phyloP scores from a whole-genome alignment of 2,113 vertebrate genomes.

The Mus spicilegus region DNA sequence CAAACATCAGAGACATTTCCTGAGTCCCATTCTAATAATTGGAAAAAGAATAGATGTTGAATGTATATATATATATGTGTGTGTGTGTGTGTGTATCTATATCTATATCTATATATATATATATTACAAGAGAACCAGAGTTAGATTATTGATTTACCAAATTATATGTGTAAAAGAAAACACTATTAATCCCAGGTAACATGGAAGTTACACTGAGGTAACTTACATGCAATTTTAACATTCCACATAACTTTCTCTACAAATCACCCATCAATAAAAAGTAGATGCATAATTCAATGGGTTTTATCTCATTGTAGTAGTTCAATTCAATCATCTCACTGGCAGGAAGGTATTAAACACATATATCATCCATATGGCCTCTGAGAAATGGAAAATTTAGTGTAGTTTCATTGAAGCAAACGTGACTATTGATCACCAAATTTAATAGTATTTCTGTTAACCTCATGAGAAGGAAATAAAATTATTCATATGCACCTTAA shows the following conservation, averaged over 20 bases:
- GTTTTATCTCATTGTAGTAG: constrained; percentile 26
- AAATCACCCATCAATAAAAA: not conserved
- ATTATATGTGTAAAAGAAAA: not conserved
- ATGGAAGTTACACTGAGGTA: not conserved
- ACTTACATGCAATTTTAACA: not conserved
- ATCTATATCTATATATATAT: not conserved
- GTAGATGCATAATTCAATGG: not conserved
- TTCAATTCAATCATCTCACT: constrained; percentile 12
- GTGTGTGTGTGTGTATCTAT: too few relatives aligned
- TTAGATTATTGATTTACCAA: not conserved
- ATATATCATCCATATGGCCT: not conserved
- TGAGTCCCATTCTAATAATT: not conserved
- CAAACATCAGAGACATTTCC: not conserved
- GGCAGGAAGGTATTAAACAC: not conserved
- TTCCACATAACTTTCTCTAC: constrained; percentile 32
- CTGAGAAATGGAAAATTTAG: constrained; percentile 2
- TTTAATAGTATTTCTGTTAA: constrained; percentile 34
- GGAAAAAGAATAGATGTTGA: not conserved
- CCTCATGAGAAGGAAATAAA: not conserved
- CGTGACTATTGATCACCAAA: not conserved
- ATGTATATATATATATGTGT: not conserved
- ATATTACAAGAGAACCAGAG: not conserved
- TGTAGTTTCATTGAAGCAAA: constrained; percentile 1
- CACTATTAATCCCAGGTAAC: not conserved
- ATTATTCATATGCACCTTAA: not conserved